Base-by-base conservation (phyloP, 1,140 invertebrate species). In the Geopemphigus sp. region DNA sequence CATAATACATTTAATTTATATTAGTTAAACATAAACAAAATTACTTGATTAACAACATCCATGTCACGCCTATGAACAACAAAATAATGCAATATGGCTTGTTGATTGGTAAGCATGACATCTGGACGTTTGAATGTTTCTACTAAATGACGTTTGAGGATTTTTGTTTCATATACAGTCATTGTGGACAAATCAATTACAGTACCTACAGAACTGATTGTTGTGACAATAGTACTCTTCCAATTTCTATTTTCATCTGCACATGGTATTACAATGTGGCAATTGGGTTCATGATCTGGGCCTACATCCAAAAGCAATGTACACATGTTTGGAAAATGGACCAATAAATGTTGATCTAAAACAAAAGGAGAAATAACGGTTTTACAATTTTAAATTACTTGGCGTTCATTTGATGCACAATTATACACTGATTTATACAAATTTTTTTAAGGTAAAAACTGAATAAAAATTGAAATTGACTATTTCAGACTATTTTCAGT, bases 291-390 rank as follows among this genome's bases (percentile, higher is more conserved):
- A 83, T 95, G 94, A 74, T 89, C 88, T 6, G 91, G 84, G 22
- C 92, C 93, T 81, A 94, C 90, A 85, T 95, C 93, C 57, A 95
- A 85, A 17, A 95, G 84, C 84, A 95, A 93, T 0, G 91, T 90
- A 85, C 94, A 94, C 6, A 92, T 86, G 82, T 90, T 91, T 59
- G 92, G 92, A 19, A 92, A 90, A 82, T 91, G 91, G 1, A 94
- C 92, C 14, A 94, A 84, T 84, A 95, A 88, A 81, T 94, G 90
- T 83, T 93, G 90, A 81, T 91, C 90, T 91, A 85, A 56, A 85
- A 84, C 19, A 80, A 32, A 70, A 70, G 15, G 17, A 70, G 53
- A 70, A 70, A 70, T 14, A 11, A 70, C 17, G 26, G 10, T 17
- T 50, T 64, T 8, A 61, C 24, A 6, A 26, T 39, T 39, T n/a